phyloP scores from a whole-genome alignment of 2,888 invertebrate species.

The Lymantria dispar region DNA sequence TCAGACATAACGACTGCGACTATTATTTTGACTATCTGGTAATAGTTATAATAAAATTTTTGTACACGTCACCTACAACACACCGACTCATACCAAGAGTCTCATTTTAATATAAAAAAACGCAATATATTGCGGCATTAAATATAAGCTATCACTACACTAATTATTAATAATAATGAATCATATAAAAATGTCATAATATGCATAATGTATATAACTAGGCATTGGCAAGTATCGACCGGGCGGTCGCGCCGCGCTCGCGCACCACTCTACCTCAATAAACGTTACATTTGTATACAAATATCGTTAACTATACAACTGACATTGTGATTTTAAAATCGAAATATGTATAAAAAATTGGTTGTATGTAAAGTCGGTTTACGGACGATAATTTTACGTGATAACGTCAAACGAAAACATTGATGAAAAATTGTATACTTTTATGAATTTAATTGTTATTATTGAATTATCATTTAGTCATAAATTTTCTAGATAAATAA shows the following conservation, averaged over 20 bases:
- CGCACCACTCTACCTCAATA: constrained; percentile 46
- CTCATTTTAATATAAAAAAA: constrained; percentile 14
- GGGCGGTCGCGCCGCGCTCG: constrained; percentile 30
- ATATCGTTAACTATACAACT: not conserved
- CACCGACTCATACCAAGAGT: constrained; percentile 17
- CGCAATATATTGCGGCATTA: constrained; percentile 32
- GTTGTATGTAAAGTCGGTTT: too few species aligned
- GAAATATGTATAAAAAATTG: too few species aligned
- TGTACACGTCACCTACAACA: constrained; percentile 15
- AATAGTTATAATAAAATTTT: constrained; percentile 4
- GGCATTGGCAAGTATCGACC: constrained; percentile 74
- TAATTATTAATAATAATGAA: constrained; percentile 23
- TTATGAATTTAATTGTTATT: too few species aligned
- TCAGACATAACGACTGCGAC: too few species aligned
- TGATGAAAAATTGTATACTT: too few species aligned
- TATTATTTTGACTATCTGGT: too few species aligned
- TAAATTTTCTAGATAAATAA: too few species aligned
- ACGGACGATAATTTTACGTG: too few species aligned
- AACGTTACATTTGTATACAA: constrained; percentile 19
- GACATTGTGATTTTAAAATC: not conserved
- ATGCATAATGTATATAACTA: constrained; percentile 57
- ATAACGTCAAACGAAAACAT: too few species aligned
- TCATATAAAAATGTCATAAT: constrained; percentile 40
- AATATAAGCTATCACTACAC: constrained; percentile 29
- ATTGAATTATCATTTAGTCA: too few species aligned